A percentile compares a stretch with the other conserved stretches of the same genome.
Conservation (phyloP, 2,888 invertebrate genomes). For the Ectemnius lituratus region DNA sequence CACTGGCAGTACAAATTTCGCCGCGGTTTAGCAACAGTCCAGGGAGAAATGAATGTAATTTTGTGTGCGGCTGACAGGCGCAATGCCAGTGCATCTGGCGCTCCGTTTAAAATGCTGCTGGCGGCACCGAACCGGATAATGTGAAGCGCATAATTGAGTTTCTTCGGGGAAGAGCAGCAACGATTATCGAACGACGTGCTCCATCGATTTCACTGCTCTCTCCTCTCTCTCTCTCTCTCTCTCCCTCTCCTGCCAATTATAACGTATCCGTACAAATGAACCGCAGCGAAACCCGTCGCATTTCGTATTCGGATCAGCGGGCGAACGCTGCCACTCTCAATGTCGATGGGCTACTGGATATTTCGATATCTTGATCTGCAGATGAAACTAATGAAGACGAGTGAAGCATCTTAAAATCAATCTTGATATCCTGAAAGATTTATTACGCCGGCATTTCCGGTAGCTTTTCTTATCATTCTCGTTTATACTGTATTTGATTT, state of each 20-base stretch:
- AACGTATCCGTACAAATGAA: too few relatives aligned
- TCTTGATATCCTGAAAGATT: too few relatives aligned
- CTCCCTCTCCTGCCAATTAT: background rate
- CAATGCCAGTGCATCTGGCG: constrained; percentile 4
- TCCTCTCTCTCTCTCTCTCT: background rate
- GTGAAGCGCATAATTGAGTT: background rate
- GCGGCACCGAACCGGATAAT: background rate
- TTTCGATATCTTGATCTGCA: too few relatives aligned
- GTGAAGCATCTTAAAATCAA: too few relatives aligned
- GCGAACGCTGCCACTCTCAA: too few relatives aligned
- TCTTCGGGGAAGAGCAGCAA: background rate
- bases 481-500: too few relatives aligned
- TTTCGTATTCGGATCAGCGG: too few relatives aligned
- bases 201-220: background rate
- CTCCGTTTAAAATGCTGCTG: constrained; percentile 10
- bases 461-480: too few relatives aligned
- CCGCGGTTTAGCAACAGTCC: constrained; percentile 13
- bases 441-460: too few relatives aligned
- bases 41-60: constrained; percentile 45
- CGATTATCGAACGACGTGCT: background rate
- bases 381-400: too few relatives aligned
- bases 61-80: constrained; percentile 42
- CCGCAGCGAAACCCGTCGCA: too few relatives aligned
- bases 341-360: too few relatives aligned
- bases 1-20: constrained; percentile 33